These are phyloP conservation scores for Enteromius viviparus DNA, from an alignment of 2,797 vertebrate species.

Conservation along the genomic window DNA sequence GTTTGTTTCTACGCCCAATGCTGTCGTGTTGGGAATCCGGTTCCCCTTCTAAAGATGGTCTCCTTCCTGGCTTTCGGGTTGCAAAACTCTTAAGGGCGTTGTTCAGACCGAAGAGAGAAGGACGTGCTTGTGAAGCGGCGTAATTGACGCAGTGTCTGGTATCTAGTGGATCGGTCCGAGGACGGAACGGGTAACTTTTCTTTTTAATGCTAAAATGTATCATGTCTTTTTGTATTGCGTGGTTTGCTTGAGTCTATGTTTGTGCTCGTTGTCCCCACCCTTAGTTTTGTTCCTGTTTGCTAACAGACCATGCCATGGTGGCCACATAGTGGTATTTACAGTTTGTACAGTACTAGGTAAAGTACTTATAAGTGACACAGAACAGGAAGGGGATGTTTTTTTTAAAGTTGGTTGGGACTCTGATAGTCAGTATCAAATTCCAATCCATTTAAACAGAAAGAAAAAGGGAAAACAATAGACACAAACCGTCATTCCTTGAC, in stretches of 20 bases:
- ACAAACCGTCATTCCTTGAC: slow-evolving; percentile 91
- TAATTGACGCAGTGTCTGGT: slow-evolving; percentile 73
- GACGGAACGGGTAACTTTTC: slow-evolving; percentile 74
- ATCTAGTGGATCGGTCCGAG: slow-evolving; percentile 74
- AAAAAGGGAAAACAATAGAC: slow-evolving; percentile 84
- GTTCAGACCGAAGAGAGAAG: slow-evolving; percentile 74
- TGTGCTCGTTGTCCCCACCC: slow-evolving; percentile 13
- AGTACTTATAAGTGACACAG: not conserved
- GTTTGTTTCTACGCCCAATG: slow-evolving; percentile 55
- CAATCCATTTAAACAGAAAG: slow-evolving; percentile 80
- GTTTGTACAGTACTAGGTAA: slow-evolving; percentile 6
- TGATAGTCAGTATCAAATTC: slow-evolving; percentile 83
- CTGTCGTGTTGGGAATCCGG: slow-evolving; percentile 43
- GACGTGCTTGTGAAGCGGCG: slow-evolving; percentile 69
- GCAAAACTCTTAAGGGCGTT: slow-evolving; percentile 72
- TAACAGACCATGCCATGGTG: slow-evolving; percentile 31
- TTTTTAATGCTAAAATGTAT: slow-evolving; percentile 64
- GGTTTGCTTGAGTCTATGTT: slow-evolving; percentile 51
- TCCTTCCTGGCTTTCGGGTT: slow-evolving; percentile 63
- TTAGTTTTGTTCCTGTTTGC: slow-evolving; percentile 39
- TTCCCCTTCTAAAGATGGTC: slow-evolving; percentile 49
- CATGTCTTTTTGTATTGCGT: slow-evolving; percentile 44
- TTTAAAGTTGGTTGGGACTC: slow-evolving; percentile 73
- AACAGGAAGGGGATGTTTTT: slow-evolving; percentile 58
- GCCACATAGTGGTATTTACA: slow-evolving; percentile 17